Percentiles rank a stretch among this genome's conserved stretches.
phyloP scores from a whole-genome alignment of 23 tunicate species.

The Phallusia fumigata region DNA sequence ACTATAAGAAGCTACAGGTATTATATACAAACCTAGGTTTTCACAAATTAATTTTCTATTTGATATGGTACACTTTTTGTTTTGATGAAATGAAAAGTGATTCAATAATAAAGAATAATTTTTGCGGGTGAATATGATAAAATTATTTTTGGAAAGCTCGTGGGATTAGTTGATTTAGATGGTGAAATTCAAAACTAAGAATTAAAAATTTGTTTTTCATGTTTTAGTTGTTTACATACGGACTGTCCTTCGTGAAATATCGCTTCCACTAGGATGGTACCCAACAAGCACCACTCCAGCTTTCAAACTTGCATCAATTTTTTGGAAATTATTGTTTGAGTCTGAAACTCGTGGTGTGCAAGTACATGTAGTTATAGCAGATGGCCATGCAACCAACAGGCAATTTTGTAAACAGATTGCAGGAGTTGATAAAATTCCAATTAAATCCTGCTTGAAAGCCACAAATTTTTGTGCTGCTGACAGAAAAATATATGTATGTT shows the following conservation, averaged over 20 bases:
- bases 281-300: constrained; percentile 36
- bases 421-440: not conserved
- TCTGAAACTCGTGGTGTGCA: constrained; percentile 27
- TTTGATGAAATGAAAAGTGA: constrained; percentile 20
- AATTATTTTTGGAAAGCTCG: not conserved
- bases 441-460: not conserved
- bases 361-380: constrained; percentile 17
- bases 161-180: not conserved
- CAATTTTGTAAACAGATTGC: not conserved
- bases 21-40: too few species aligned
- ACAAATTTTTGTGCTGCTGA: not conserved
- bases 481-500: not conserved
- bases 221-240: constrained; percentile 25
- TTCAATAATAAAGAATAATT: too few species aligned
- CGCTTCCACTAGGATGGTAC: constrained; percentile 25
- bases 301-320: not conserved
- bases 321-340: constrained; percentile 20
- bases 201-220: not conserved
- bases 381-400: not conserved
- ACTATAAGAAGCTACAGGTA: not conserved
- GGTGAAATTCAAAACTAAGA: not conserved
- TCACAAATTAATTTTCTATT: too few species aligned
- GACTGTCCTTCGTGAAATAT: constrained; percentile 9
- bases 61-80: too few species aligned
- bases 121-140: not conserved